Percentiles rank a stretch among this genome's conserved stretches.
These are phyloP conservation scores for Ophion costatus DNA, from an alignment of 2,888 invertebrate species.

Conservation along the genomic window DNA sequence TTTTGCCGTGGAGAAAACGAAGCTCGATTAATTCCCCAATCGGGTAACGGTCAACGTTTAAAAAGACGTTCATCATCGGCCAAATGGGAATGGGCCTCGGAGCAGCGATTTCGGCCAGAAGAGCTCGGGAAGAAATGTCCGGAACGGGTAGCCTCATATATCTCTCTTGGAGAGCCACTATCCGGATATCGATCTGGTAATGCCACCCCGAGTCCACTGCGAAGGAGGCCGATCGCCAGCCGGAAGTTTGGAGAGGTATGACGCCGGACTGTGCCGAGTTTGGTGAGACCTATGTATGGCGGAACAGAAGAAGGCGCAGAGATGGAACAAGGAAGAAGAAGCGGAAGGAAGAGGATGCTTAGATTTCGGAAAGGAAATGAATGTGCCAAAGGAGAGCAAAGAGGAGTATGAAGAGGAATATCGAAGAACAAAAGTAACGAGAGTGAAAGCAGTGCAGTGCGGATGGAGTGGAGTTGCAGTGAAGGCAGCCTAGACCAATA, in stretches of 20 bases:
- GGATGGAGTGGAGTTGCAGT: slow-evolving; percentile 58
- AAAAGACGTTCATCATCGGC: slow-evolving; percentile 32
- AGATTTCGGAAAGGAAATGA: slow-evolving; percentile 1
- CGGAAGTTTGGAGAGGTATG: slow-evolving; percentile 49
- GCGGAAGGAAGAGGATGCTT: slow-evolving; percentile 13
- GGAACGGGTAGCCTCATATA: slow-evolving; percentile 34
- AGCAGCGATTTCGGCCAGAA: slow-evolving; percentile 10
- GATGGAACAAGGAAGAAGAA: background rate
- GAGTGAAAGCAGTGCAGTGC: slow-evolving; percentile 31
- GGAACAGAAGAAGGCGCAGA: slow-evolving; percentile 12
- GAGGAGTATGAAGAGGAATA: slow-evolving; percentile 25
- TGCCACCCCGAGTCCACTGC: slow-evolving; percentile 16
- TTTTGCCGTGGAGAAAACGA: background rate
- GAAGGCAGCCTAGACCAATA: slow-evolving; percentile 38
- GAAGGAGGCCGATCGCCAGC: slow-evolving; percentile 44
- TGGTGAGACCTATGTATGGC: slow-evolving; percentile 17
- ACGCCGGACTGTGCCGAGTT: slow-evolving; percentile 50
- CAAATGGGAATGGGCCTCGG: slow-evolving; percentile 7
- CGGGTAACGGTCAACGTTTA: background rate
- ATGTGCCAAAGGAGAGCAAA: slow-evolving; percentile 20
- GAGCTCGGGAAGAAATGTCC: slow-evolving; percentile 19
- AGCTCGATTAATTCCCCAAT: background rate
- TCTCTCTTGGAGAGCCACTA: slow-evolving; percentile 23
- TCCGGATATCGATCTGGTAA: slow-evolving; percentile 60
- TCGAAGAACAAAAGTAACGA: slow-evolving; percentile 27